Percentiles rank a stretch among this genome's conserved stretches.
phyloP scores from a whole-genome alignment of 2,797 vertebrate species.

The Malurus leucopterus region DNA sequence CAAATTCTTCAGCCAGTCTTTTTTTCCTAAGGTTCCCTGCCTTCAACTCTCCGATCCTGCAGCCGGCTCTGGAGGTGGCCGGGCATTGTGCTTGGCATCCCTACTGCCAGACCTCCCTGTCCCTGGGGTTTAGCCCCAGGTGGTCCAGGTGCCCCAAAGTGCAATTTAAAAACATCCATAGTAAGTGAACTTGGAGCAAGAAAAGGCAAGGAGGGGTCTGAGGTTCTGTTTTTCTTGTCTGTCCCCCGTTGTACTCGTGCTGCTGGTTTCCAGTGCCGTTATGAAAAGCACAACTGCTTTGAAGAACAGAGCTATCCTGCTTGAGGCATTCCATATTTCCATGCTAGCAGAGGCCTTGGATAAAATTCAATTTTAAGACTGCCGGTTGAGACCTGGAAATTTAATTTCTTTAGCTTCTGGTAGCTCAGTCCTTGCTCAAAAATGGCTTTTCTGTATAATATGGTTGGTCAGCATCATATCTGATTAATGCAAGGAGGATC shows the following conservation, averaged over 20 bases:
- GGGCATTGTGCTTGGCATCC: not conserved
- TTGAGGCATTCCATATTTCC: not conserved
- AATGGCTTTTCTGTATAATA: not conserved
- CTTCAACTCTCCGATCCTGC: not conserved
- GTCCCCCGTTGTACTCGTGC: not conserved
- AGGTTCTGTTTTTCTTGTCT: not conserved
- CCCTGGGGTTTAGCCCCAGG: not conserved
- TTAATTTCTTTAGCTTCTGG: constrained; percentile 11
- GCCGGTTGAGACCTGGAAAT: not conserved
- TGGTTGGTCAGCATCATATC: not conserved
- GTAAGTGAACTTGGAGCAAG: not conserved
- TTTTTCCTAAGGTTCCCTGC: not conserved
- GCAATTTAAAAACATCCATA: not conserved
- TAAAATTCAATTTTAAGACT: constrained; percentile 6
- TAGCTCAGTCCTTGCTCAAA: not conserved
- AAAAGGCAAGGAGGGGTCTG: not conserved
- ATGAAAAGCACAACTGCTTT: not conserved
- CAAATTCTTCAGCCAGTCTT: not conserved
- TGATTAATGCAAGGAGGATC: not conserved
- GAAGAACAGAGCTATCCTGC: not conserved
- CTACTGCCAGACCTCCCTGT: not conserved
- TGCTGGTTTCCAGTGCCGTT: not conserved
- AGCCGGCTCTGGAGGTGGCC: not conserved
- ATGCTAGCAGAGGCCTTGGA: not conserved
- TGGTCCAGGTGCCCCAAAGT: not conserved